These are phyloP conservation scores for Vultur gryphus DNA, from an alignment of 2,797 vertebrate genomes.

Conservation along the genomic window DNA sequence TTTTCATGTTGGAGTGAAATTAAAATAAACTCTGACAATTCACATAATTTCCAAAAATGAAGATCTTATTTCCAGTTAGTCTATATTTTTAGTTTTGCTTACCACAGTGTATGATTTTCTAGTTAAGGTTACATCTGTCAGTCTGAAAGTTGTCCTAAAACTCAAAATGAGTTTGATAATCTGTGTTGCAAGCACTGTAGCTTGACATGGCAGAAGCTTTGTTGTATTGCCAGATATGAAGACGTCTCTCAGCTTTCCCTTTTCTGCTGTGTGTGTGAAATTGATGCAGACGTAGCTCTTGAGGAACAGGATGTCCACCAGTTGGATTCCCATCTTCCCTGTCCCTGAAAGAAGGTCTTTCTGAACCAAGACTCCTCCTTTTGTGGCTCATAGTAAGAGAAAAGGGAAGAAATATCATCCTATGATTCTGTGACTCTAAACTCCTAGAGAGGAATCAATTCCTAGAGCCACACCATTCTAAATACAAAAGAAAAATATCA, in stretches of 20 bases:
- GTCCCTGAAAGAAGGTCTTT: neutral
- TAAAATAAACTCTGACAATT: neutral
- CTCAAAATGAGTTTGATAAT: neutral
- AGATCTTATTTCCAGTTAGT: neutral
- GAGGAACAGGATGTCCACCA: neutral
- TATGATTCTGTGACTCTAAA: neutral
- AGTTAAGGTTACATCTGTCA: neutral
- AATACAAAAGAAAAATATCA: neutral
- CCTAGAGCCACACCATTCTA: neutral
- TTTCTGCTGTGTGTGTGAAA: neutral
- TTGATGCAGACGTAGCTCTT: neutral
- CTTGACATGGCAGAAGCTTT: neutral
- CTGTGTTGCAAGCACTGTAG: neutral
- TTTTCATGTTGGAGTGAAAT: neutral
- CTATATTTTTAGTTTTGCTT: neutral
- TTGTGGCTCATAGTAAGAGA: neutral
- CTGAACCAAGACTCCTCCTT: neutral
- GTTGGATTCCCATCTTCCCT: neutral
- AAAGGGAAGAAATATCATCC: neutral
- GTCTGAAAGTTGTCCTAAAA: slow-evolving; percentile 11
- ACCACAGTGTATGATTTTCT: neutral
- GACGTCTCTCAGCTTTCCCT: neutral
- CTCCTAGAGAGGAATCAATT: neutral
- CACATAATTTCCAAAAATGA: neutral
- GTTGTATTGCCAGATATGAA: neutral